Conservation (phyloP, 2,113 vertebrate species). For the Oriolus oriolus region DNA sequence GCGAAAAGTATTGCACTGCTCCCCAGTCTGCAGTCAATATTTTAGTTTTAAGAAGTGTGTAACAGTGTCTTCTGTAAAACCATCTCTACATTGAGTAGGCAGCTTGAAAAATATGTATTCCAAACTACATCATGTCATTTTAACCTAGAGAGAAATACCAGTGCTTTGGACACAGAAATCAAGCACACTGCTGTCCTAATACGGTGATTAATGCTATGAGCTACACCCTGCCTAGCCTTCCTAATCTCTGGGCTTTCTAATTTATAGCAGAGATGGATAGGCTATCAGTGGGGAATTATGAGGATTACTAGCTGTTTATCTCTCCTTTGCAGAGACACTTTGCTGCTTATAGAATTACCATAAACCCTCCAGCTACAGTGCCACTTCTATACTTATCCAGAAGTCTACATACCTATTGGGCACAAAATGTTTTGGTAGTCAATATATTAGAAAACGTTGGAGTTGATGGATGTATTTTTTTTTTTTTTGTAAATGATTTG, state of each 20-base stretch:
- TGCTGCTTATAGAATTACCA: slow-evolving; percentile 61
- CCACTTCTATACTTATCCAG: slow-evolving; percentile 24
- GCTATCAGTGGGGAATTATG: slow-evolving; percentile 73
- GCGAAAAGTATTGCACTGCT: neutral
- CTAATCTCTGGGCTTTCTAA: slow-evolving; percentile 68
- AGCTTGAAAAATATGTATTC: neutral
- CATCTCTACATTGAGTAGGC: neutral
- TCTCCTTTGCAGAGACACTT: slow-evolving; percentile 65
- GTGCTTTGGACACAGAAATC: slow-evolving; percentile 2
- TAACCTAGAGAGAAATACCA: slow-evolving; percentile 9
- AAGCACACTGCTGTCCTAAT: slow-evolving; percentile 33
- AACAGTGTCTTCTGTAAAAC: neutral
- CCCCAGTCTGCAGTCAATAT: neutral
- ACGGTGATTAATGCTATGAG: slow-evolving; percentile 56
- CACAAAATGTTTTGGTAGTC: neutral
- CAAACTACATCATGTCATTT: neutral
- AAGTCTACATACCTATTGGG: neutral
- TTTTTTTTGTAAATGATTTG: neutral
- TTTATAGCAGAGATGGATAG: slow-evolving; percentile 71
- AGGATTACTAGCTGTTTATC: slow-evolving; percentile 75
- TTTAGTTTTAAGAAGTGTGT: neutral
- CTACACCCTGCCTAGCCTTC: slow-evolving; percentile 41
- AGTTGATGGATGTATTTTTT: neutral
- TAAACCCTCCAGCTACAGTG: slow-evolving; percentile 48
- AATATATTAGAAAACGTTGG: neutral